Evolutionary conservation across 1,140 invertebrate genomes (phyloP), one percentile per base, ranked within the genome.

Genomic region (Potamilus streckersoni): DNA sequence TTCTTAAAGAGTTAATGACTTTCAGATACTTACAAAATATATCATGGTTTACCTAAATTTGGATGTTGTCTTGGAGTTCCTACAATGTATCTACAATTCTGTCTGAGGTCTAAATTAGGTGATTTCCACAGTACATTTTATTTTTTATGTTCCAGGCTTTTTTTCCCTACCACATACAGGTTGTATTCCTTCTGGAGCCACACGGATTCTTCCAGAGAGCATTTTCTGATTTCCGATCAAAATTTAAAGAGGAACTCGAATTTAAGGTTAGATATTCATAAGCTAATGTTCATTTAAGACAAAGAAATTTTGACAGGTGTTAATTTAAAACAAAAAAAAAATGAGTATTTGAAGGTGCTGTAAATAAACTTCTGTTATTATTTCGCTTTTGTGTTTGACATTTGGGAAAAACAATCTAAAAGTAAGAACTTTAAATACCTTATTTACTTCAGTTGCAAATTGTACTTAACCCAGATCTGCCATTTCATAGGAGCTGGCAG

Each of bases 141-240:
- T 49, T 49, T 49, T 49, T 49, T 80, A 79, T 84, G 80, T 93
- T 93, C 19, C 90, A 98, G 97, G 94, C 94, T 73, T 98, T 95
- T 88, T 98, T 99, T 90, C 97, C 97, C 20, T 96, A 96, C 23
- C 92, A 97, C 72, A 95, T 99, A 80, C 95, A 97, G 87, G 93
- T 96, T 31, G 96, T 96, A 1, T 98, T 97, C 89, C 95, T 99
- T 11, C 90, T 99, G 20, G 93, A 97, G 73, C 97, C 97, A 38
- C 93, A 94, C 58, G 95, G 97, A 71, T 97, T 98, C 88, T 93
- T 98, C 76, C 97, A 98, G 89, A 96, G 98, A 91, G 96, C 97
- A 5, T 93, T 98, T 80, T 97, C 96, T 17, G 97, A 99, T 93
- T 95, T 97, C 66, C 96, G 96, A 86, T 96, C 95, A 88, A 97